Percentiles rank a stretch among this genome's conserved stretches.
phyloP scores from a whole-genome alignment of 2,113 vertebrate genomes.

The Epinephelus lanceolatus region DNA sequence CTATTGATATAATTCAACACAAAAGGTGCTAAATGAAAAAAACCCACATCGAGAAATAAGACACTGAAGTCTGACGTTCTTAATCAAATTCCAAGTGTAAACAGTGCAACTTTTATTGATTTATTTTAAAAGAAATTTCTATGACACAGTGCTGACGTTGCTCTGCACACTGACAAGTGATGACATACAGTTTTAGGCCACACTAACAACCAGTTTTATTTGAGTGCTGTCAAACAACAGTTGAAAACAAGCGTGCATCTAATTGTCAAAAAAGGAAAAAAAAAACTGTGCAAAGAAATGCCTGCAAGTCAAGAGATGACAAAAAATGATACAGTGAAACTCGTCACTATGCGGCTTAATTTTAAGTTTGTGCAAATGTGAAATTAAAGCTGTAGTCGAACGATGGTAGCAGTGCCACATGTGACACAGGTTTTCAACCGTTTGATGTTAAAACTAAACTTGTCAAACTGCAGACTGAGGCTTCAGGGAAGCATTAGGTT shows the following conservation, averaged over 20 bases:
- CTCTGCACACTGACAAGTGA: slow-evolving; percentile 47
- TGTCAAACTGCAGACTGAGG: slow-evolving; percentile 16
- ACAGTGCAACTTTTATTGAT: slow-evolving; percentile 83
- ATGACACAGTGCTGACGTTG: slow-evolving; percentile 60
- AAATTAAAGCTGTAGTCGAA: slow-evolving; percentile 61
- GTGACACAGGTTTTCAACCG: not conserved
- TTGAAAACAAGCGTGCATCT: not conserved
- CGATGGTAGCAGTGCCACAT: slow-evolving; percentile 6
- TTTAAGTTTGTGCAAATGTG: slow-evolving; percentile 32
- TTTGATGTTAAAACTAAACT: slow-evolving; percentile 2
- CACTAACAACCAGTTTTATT: slow-evolving; percentile 7
- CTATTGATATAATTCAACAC: not conserved
- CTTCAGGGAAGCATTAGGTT: slow-evolving; percentile 7
- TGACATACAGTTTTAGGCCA: slow-evolving; percentile 19
- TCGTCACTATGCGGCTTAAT: slow-evolving; percentile 1
- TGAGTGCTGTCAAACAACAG: slow-evolving; percentile 24
- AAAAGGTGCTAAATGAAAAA: not conserved
- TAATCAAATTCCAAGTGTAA: slow-evolving; percentile 66
- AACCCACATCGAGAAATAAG: slow-evolving; percentile 11
- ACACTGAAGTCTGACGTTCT: slow-evolving; percentile 1
- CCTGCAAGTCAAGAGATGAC: slow-evolving; percentile 30
- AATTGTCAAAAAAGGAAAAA: not conserved
- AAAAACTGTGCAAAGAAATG: slow-evolving; percentile 39
- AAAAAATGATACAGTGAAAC: not conserved
- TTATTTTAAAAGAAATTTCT: slow-evolving; percentile 59